Conservation (phyloP, 2,797 vertebrate genomes). For the Paramormyrops hopkinsi region DNA sequence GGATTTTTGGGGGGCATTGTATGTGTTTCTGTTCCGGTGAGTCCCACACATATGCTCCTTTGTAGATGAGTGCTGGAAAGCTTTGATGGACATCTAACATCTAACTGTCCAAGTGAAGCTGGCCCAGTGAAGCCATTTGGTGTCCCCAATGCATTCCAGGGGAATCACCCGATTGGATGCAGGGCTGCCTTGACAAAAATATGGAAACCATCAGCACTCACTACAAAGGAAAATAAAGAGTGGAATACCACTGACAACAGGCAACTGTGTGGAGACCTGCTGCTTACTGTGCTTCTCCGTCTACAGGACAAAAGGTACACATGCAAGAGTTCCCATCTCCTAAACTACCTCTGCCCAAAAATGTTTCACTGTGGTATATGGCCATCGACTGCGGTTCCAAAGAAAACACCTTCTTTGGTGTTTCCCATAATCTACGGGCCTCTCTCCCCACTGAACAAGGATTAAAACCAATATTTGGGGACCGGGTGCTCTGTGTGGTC, state of each 20-base stretch:
- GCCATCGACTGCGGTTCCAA: constrained; percentile 51
- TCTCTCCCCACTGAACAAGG: constrained; percentile 27
- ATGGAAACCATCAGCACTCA: constrained; percentile 55
- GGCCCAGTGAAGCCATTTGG: constrained; percentile 23
- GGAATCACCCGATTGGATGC: constrained; percentile 39
- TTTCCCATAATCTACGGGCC: constrained; percentile 34
- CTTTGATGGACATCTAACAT: background rate
- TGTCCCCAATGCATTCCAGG: constrained; percentile 22
- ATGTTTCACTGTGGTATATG: constrained; percentile 38
- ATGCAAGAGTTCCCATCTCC: background rate
- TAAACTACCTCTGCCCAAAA: background rate
- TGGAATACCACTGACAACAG: background rate
- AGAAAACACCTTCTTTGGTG: constrained; percentile 47
- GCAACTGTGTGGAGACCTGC: background rate
- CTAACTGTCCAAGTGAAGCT: constrained; percentile 25
- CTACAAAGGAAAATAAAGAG: constrained; percentile 44
- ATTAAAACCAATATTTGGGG: constrained; percentile 47
- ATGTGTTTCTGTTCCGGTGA: background rate
- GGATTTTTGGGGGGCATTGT: background rate
- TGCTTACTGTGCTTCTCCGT: background rate
- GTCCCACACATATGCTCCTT: background rate
- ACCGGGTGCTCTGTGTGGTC: constrained; percentile 28
- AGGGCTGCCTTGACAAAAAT: constrained; percentile 34
- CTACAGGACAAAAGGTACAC: background rate
- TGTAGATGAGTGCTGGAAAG: background rate